Evolutionary conservation across 1,140 invertebrate species (phyloP).

Genomic region (Papilio dardanus): DNA sequence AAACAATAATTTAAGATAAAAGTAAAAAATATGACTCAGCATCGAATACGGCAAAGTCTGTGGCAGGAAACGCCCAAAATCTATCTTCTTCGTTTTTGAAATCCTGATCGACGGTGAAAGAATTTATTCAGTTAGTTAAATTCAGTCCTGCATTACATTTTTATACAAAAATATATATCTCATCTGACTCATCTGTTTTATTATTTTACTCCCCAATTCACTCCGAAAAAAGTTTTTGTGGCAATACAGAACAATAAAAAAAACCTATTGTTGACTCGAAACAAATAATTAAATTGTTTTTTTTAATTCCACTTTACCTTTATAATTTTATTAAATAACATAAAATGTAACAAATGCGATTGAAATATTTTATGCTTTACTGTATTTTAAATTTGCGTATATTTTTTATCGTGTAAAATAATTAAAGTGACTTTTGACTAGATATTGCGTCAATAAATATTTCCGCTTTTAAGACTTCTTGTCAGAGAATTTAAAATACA

Average conservation of each 20-base stretch:
- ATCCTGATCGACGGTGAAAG: too few relatives aligned
- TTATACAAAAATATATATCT: not conserved
- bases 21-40: too few relatives aligned
- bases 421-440: slow-evolving; percentile 3
- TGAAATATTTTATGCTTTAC: not conserved
- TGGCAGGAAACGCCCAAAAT: too few relatives aligned
- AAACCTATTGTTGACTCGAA: not conserved
- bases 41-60: too few relatives aligned
- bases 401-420: not conserved
- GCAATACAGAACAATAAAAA: not conserved
- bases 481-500: slow-evolving; percentile 13
- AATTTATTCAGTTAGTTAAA: too few relatives aligned
- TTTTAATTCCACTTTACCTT: not conserved
- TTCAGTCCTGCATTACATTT: slow-evolving; percentile 61
- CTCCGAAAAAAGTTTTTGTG: not conserved
- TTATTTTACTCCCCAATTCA: not conserved
- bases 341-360: not conserved
- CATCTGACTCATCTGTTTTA: not conserved
- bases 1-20: too few relatives aligned
- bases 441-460: slow-evolving; percentile 4
- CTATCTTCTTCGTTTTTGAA: too few relatives aligned
- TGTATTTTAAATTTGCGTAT: not conserved
- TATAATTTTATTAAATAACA: not conserved
- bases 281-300: not conserved
- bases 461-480: slow-evolving; percentile 27